Evolutionary conservation across 1,140 invertebrate genomes (phyloP).

Genomic region (Drosophila bifasciata): DNA sequence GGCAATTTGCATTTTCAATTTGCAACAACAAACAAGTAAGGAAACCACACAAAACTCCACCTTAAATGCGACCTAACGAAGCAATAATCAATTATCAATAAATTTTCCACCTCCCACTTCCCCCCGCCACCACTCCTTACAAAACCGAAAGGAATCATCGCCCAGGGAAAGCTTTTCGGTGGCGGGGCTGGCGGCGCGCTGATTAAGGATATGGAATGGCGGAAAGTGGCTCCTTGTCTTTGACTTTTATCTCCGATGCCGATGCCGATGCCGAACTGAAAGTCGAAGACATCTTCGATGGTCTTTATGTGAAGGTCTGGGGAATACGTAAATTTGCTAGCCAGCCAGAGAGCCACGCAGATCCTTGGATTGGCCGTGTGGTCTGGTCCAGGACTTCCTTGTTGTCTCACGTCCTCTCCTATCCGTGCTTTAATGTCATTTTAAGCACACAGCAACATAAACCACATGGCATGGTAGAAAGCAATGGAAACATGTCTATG

Average conservation of each 20-base stretch:
- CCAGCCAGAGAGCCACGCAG: constrained; percentile 8
- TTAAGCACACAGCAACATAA: constrained; percentile 60
- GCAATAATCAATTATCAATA: constrained; percentile 84
- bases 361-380: constrained; percentile 24
- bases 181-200: constrained; percentile 24
- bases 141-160: constrained; percentile 1
- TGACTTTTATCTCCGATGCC: constrained; percentile 63
- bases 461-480: constrained; percentile 6
- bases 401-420: constrained; percentile 32
- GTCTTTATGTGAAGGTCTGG: constrained; percentile 42
- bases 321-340: constrained; percentile 31
- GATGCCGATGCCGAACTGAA: background rate
- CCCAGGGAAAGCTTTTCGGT: constrained; percentile 33
- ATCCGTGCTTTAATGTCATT: constrained; percentile 72
- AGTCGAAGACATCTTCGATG: constrained; percentile 44
- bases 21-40: constrained; percentile 73
- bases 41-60: constrained; percentile 46
- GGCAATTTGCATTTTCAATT: constrained; percentile 82
- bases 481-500: constrained; percentile 42
- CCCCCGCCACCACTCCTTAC: background rate
- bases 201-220: constrained; percentile 64
- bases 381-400: constrained; percentile 31
- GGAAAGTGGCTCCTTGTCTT: constrained; percentile 23
- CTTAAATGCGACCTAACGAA: constrained; percentile 73
- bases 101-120: constrained; percentile 71